These are phyloP conservation scores for Nemoura dubitans DNA, from an alignment of 2,888 invertebrate species.

Conservation along the genomic window DNA sequence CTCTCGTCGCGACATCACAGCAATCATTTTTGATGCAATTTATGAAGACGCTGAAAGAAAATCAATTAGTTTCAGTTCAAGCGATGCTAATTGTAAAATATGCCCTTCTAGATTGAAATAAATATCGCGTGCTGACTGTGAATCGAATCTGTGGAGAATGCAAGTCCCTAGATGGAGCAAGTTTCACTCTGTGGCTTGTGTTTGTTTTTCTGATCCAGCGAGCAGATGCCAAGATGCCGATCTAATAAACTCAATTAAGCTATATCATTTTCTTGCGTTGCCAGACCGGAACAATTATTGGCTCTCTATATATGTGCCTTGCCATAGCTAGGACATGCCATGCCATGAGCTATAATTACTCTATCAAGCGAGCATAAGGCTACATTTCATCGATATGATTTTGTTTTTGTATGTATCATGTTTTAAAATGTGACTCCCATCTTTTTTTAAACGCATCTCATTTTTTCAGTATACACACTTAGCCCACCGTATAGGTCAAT, in stretches of 20 bases:
- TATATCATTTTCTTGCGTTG: conserved; percentile 22
- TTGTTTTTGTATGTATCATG: neutral
- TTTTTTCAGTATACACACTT: neutral
- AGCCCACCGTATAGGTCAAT: neutral
- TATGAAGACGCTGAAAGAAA: neutral
- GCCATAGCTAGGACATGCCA: neutral
- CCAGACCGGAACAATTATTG: conserved; percentile 16
- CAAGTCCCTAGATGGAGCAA: neutral
- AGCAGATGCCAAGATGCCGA: conserved; percentile 12
- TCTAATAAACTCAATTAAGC: conserved; percentile 27
- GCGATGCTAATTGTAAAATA: conserved; percentile 2
- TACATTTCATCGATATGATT: neutral
- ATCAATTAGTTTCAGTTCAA: conserved; percentile 7
- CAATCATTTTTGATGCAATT: neutral
- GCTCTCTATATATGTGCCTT: neutral
- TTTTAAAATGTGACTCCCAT: neutral
- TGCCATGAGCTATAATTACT: neutral
- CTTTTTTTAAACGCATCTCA: neutral
- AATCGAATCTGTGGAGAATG: neutral
- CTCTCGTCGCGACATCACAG: neutral
- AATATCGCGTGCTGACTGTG: neutral
- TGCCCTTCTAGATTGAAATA: neutral
- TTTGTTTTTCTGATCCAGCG: neutral
- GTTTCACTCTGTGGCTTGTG: neutral
- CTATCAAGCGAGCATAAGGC: conserved; percentile 7